Base-by-base conservation (phyloP, 1,140 invertebrate genomes). In the Aphaenogaster floridana region DNA sequence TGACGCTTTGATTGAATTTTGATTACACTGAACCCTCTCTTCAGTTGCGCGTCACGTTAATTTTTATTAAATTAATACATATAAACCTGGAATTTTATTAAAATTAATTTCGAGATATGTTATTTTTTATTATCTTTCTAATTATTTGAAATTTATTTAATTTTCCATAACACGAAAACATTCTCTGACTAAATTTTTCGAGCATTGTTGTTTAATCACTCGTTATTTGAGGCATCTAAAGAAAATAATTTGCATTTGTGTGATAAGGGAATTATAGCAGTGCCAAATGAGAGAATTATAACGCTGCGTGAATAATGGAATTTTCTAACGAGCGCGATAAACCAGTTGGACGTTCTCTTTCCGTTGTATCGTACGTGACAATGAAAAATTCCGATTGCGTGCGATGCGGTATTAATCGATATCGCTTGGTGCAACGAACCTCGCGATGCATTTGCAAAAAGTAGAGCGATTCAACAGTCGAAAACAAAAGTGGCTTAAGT, bases 351-450 rank as follows among this genome's bases (percentile, higher is more conserved):
- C 45, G 3, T 71, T 71, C 8, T 42, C 64, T 79, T 45, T 64
- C 11, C 21, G 15, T 39, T n/a, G 13, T 28, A 69, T 80, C 48
- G 39, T 80, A 69, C n/a, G 34, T 63, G 42, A 63, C 28, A 74
- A 61, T 84, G 54, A 84, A 83, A 61, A 63, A 74, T 74, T 84
- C 9, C 2, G n/a, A 74, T 84, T 74, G 54, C 54, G 3, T 74
- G 42, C 66, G 42, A 74, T 61, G 42, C 52, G 17, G 28, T 52
- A 61, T 45, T 59, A 54, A 45, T 74, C n/a, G 54, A 72, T 74
- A 72, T 48, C 52, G 11, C 6, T 48, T 21, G 5, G 21, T 57
- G 28, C 80, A 61, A 74, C n/a, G 7, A 74, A 83, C 7, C 5
- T 21, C 21, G 9, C 42, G n/a, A 83, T 45, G 7, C 11, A 48